Percentiles rank a stretch among this genome's conserved stretches.
Evolutionary conservation across 2,113 vertebrate species (phyloP).

Genomic region (Stegastes partitus): DNA sequence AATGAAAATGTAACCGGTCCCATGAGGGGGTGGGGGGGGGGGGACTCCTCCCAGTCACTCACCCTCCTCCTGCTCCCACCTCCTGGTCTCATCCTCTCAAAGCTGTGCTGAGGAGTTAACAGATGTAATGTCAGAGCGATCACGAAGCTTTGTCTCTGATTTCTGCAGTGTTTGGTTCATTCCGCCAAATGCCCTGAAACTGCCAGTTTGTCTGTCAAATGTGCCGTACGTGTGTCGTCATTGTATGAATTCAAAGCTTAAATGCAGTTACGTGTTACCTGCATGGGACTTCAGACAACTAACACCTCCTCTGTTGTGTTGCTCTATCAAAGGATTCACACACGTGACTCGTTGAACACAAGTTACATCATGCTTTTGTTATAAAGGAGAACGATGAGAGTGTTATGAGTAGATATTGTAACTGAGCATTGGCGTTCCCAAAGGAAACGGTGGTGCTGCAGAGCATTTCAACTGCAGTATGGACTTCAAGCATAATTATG

Average conservation of each 20-base stretch:
- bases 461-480: constrained; percentile 49
- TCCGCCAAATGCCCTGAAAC: constrained; percentile 15
- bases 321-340: constrained; percentile 12
- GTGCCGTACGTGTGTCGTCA: constrained; percentile 5
- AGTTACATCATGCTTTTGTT: constrained; percentile 27
- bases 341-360: constrained; percentile 6
- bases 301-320: constrained; percentile 4
- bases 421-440: constrained; percentile 12
- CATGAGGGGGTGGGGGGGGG: constrained; percentile 34
- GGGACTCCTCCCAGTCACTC: constrained; percentile 38
- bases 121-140: constrained; percentile 67
- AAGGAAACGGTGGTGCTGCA: constrained; percentile 37
- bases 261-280: not conserved
- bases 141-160: constrained; percentile 48
- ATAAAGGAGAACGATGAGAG: constrained; percentile 14
- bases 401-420: constrained; percentile 13
- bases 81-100: constrained; percentile 57
- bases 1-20: constrained; percentile 78
- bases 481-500: constrained; percentile 62
- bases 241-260: not conserved
- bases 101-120: constrained; percentile 58
- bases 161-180: constrained; percentile 4
- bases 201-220: constrained; percentile 13
- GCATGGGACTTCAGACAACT: constrained; percentile 7
- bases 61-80: constrained; percentile 33